Percentiles rank a stretch among this genome's conserved stretches.
phyloP scores from a whole-genome alignment of 2,888 invertebrate genomes.

The Himalopsyche tibetana region DNA sequence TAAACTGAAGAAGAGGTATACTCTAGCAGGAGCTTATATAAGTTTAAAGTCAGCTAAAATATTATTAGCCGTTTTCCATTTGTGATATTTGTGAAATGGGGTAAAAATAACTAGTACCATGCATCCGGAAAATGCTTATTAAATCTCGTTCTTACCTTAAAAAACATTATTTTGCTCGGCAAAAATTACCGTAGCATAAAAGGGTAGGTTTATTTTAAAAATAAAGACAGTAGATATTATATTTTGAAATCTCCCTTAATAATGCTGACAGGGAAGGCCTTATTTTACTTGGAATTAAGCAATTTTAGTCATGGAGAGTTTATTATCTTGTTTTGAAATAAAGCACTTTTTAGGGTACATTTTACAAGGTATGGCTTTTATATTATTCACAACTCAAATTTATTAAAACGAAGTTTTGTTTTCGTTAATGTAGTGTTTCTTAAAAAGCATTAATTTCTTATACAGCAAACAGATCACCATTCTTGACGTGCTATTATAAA shows the following conservation, averaged over 20 bases:
- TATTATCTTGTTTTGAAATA: constrained; percentile 42
- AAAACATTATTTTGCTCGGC: constrained; percentile 15
- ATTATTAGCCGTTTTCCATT: too few relatives aligned
- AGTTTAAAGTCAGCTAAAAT: too few relatives aligned
- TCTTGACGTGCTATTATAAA: not conserved
- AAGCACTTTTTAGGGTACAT: constrained; percentile 24
- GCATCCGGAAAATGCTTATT: constrained; percentile 11
- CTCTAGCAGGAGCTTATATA: too few relatives aligned
- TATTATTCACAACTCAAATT: not conserved
- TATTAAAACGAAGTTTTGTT: constrained; percentile 35
- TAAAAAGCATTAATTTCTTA: not conserved
- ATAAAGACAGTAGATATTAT: constrained; percentile 13
- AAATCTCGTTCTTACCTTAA: not conserved
- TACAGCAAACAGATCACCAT: constrained; percentile 1
- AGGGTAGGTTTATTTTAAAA: constrained; percentile 17
- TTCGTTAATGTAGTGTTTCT: constrained; percentile 12
- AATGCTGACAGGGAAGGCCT: constrained; percentile 20
- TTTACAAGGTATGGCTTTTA: constrained; percentile 3
- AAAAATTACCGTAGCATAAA: constrained; percentile 3
- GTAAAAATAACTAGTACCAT: not conserved
- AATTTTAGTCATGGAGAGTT: constrained; percentile 25
- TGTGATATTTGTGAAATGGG: not conserved
- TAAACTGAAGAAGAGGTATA: too few relatives aligned
- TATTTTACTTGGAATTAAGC: constrained; percentile 26
- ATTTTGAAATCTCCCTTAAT: constrained; percentile 29